A percentile compares a stretch with the other conserved stretches of the same genome.
These are phyloP conservation scores for Acanthiza pusilla DNA, from an alignment of 2,797 vertebrate genomes.

Conservation along the genomic window DNA sequence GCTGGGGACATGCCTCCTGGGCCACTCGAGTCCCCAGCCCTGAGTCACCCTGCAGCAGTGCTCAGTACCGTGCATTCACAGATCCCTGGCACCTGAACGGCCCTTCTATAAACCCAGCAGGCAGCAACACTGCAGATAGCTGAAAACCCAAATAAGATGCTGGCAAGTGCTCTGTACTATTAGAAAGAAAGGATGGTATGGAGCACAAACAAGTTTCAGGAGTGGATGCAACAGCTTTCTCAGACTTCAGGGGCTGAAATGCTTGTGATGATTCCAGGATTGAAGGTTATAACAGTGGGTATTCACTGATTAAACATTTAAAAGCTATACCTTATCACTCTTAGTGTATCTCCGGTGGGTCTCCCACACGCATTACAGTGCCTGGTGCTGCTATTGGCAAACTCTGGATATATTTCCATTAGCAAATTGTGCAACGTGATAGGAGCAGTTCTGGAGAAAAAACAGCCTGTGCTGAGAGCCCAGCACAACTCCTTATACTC, in stretches of 20 bases:
- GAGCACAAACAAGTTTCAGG: neutral
- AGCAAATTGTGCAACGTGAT: neutral
- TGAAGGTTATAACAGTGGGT: neutral
- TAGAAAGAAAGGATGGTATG: neutral
- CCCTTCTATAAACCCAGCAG: neutral
- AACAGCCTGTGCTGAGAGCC: fast-evolving
- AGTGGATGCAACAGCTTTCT: neutral
- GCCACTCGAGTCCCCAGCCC: neutral
- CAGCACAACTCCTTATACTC: neutral
- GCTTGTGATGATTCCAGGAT: neutral
- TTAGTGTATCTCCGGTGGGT: neutral
- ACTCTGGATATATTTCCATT: neutral
- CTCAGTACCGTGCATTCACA: neutral
- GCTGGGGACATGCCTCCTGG: neutral
- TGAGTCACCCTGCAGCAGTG: fast-evolving
- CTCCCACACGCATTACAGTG: neutral
- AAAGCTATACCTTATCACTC: neutral
- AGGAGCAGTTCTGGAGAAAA: neutral
- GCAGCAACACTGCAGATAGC: neutral
- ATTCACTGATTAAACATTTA: neutral
- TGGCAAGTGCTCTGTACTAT: neutral
- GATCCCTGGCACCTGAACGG: neutral
- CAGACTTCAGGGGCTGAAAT: neutral
- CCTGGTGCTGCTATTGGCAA: neutral
- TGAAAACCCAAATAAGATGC: neutral